A percentile compares a stretch with the other conserved stretches of the same genome.
Conservation (phyloP, 2,797 vertebrate genomes). For the Erithacus rubecula region DNA sequence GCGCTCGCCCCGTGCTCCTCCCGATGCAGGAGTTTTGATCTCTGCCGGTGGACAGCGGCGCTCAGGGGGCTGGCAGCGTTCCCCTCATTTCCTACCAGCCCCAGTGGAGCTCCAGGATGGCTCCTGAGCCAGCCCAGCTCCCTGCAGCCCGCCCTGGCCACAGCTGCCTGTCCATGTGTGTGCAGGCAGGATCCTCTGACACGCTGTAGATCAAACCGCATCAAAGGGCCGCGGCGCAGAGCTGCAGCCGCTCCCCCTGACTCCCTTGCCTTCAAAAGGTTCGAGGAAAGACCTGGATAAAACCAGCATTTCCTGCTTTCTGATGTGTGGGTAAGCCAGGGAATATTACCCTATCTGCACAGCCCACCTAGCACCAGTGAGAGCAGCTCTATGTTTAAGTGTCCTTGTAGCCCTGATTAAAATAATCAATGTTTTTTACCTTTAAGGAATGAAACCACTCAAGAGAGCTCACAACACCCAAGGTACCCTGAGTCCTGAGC, state of each 20-base stretch:
- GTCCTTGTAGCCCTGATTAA: neutral
- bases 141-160: neutral
- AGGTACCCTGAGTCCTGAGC: neutral
- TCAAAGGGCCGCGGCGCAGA: slow-evolving; percentile 57
- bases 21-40: neutral
- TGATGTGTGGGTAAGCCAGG: slow-evolving; percentile 49
- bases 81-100: slow-evolving; percentile 26
- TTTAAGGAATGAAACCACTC: neutral
- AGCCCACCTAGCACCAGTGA: neutral
- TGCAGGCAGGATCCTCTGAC: neutral
- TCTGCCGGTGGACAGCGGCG: rapidly evolving
- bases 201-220: slow-evolving; percentile 56
- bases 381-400: neutral
- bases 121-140: neutral
- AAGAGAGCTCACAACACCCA: neutral
- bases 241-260: slow-evolving; percentile 62
- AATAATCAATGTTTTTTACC: neutral
- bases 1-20: neutral
- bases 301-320: slow-evolving; percentile 78
- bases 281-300: slow-evolving; percentile 74
- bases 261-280: slow-evolving; percentile 66
- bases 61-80: neutral
- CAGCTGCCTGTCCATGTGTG: slow-evolving; percentile 73
- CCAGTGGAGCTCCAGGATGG: neutral
- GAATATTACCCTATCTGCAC: neutral